Evolutionary conservation across 1,140 invertebrate genomes (phyloP).

Genomic region (Cephus cinctus): DNA sequence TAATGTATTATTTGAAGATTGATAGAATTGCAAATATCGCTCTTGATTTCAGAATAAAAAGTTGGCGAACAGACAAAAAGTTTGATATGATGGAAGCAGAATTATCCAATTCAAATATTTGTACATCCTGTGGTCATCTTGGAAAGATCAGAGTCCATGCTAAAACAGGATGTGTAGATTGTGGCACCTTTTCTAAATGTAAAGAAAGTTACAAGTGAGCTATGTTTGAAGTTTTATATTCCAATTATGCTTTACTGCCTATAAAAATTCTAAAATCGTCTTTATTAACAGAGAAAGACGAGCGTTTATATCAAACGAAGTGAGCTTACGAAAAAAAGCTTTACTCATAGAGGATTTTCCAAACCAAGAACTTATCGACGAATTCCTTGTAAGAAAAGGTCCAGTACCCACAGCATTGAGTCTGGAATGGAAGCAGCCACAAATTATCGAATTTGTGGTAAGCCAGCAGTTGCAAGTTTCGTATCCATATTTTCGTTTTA

Average conservation of each 20-base stretch:
- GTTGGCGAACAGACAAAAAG: constrained; percentile 59
- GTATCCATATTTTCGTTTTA: constrained; percentile 9
- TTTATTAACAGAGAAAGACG: constrained; percentile 58
- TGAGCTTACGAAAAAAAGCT: constrained; percentile 69
- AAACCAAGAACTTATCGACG: constrained; percentile 70
- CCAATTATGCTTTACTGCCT: constrained; percentile 4
- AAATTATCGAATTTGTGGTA: constrained; percentile 69
- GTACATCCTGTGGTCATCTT: constrained; percentile 67
- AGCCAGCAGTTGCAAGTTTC: too few relatives aligned
- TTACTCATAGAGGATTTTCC: constrained; percentile 67
- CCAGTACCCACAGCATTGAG: constrained; percentile 51
- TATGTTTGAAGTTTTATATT: constrained; percentile 10
- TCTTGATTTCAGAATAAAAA: constrained; percentile 51
- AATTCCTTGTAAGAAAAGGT: constrained; percentile 65
- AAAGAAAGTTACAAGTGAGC: constrained; percentile 61
- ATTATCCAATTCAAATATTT: constrained; percentile 60
- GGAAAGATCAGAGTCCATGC: constrained; percentile 62
- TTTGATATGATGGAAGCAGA: constrained; percentile 58
- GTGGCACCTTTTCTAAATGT: constrained; percentile 62
- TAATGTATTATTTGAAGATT: constrained; percentile 3
- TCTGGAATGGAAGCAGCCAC: constrained; percentile 66
- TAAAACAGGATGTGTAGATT: constrained; percentile 64
- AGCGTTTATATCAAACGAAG: constrained; percentile 65
- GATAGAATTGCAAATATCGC: background rate
- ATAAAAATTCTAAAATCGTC: constrained; percentile 10